phyloP scores from a whole-genome alignment of 2,888 invertebrate genomes.

The Brenthis daphne region DNA sequence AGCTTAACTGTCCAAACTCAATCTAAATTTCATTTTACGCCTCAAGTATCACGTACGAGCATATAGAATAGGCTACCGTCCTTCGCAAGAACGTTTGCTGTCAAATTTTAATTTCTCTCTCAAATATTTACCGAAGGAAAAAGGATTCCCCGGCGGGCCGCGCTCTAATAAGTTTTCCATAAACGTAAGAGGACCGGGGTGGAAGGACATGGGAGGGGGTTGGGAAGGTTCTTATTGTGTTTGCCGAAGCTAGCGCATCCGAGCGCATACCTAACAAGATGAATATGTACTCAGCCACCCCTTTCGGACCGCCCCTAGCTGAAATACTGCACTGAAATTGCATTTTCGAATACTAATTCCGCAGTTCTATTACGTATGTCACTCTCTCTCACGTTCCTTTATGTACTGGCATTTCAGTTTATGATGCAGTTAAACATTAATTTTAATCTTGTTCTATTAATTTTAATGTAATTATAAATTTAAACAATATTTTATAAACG shows the following conservation, averaged over 20 bases:
- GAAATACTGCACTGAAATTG: conserved; percentile 77
- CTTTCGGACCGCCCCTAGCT: conserved; percentile 63
- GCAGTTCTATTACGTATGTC: conserved; percentile 53
- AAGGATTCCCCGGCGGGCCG: conserved; percentile 81
- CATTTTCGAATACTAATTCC: conserved; percentile 80
- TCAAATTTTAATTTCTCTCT: conserved; percentile 83
- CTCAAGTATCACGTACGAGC: conserved; percentile 77
- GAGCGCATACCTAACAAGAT: conserved; percentile 82
- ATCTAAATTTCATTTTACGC: conserved; percentile 82
- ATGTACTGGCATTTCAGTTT: conserved; percentile 40
- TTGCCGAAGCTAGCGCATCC: conserved; percentile 81
- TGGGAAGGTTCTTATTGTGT: conserved; percentile 80
- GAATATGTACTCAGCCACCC: conserved; percentile 77
- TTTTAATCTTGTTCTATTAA: neutral
- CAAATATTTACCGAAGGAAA: conserved; percentile 82
- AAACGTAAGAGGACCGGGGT: conserved; percentile 59
- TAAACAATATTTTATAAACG: neutral
- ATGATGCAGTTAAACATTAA: neutral
- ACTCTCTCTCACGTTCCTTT: conserved; percentile 41
- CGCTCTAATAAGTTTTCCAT: conserved; percentile 82
- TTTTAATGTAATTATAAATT: too few species aligned
- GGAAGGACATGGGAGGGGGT: conserved; percentile 43
- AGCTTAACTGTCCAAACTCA: conserved; percentile 67
- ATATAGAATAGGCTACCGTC: conserved; percentile 72
- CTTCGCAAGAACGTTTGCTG: conserved; percentile 76